phyloP scores from a whole-genome alignment of 2,113 vertebrate species.

The Mugil cephalus region DNA sequence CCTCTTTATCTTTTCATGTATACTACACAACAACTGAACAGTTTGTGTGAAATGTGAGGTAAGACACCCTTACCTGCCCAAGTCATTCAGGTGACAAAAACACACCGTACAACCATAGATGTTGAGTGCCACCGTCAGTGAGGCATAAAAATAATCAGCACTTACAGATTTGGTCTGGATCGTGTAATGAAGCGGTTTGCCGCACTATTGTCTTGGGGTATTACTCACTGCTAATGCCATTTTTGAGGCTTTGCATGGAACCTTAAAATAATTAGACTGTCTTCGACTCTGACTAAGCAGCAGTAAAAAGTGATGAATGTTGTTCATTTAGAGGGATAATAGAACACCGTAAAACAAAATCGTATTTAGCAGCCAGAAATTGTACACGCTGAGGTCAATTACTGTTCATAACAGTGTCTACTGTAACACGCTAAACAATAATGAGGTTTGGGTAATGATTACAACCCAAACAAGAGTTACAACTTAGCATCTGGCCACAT shows the following conservation, averaged over 20 bases:
- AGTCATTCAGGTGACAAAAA: slow-evolving; percentile 15
- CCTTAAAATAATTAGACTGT: slow-evolving; percentile 38
- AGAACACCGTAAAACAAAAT: slow-evolving; percentile 66
- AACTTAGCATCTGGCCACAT: slow-evolving; percentile 63
- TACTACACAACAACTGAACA: neutral
- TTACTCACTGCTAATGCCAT: slow-evolving; percentile 6
- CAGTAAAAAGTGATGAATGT: slow-evolving; percentile 75
- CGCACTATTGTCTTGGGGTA: neutral
- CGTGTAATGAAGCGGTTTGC: slow-evolving; percentile 29
- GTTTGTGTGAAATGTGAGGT: slow-evolving; percentile 6
- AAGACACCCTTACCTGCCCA: neutral
- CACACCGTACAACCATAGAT: neutral
- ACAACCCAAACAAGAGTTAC: slow-evolving; percentile 58
- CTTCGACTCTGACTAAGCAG: slow-evolving; percentile 34
- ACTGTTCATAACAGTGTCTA: slow-evolving; percentile 24
- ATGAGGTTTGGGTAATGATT: slow-evolving; percentile 75
- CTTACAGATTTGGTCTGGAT: neutral
- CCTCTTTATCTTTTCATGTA: neutral
- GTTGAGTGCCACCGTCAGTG: slow-evolving; percentile 26
- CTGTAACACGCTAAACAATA: slow-evolving; percentile 69
- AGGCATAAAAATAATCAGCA: slow-evolving; percentile 30
- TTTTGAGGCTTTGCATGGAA: slow-evolving; percentile 14
- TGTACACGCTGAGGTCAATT: slow-evolving; percentile 65
- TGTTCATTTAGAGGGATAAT: slow-evolving; percentile 68
- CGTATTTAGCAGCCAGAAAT: slow-evolving; percentile 60